These are phyloP conservation scores for Zoanthus gigantus DNA, from an alignment of 92 coral and sea anemone genomes.

Conservation along the genomic window DNA sequence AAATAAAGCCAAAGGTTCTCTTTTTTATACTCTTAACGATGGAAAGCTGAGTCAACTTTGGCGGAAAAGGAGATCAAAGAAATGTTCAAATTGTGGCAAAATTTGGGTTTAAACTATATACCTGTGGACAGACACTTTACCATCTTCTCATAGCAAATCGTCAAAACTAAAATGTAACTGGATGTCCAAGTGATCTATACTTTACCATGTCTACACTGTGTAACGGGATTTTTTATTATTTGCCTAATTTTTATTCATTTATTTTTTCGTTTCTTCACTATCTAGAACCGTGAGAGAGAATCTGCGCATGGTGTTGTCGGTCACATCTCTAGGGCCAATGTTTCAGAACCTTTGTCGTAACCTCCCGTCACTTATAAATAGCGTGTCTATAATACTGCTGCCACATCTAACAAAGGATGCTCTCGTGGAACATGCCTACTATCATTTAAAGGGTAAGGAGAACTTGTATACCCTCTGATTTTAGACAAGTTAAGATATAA, in stretches of 20 bases:
- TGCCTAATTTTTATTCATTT: not conserved
- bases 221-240: not conserved
- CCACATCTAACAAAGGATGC: conserved; percentile 94
- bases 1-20: too few relatives aligned
- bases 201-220: not conserved
- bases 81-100: too few relatives aligned
- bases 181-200: too few relatives aligned
- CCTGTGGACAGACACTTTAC: too few relatives aligned
- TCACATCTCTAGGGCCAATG: conserved; percentile 85
- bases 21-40: too few relatives aligned
- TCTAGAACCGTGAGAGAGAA: conserved; percentile 92
- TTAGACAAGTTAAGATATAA: too few relatives aligned
- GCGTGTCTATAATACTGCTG: conserved; percentile 85
- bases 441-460: conserved; percentile 78
- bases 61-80: too few relatives aligned
- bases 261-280: not conserved
- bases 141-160: too few relatives aligned
- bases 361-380: conserved; percentile 89
- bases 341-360: conserved; percentile 97
- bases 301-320: conserved; percentile 91
- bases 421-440: conserved; percentile 82
- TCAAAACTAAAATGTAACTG: too few relatives aligned
- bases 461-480: too few relatives aligned
- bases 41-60: too few relatives aligned
- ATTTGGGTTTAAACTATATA: too few relatives aligned